Conservation (phyloP, 2,888 invertebrate species). For the Eledona agricola region DNA sequence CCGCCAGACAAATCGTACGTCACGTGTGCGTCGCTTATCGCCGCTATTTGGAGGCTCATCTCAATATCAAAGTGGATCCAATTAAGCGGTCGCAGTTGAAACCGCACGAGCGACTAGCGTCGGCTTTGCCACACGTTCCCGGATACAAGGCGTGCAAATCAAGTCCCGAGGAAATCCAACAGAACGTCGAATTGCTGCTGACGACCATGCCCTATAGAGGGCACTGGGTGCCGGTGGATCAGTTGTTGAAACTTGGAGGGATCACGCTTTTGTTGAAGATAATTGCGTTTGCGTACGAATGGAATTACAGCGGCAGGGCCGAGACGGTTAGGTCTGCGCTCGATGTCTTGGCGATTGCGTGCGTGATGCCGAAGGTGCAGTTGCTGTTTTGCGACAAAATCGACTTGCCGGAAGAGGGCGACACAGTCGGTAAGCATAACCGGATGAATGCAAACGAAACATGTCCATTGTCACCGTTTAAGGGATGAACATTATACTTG, state of each 20-base stretch:
- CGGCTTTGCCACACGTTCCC: constrained; percentile 58
- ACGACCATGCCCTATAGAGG: constrained; percentile 78
- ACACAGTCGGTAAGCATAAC: constrained; percentile 69
- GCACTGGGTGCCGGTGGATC: constrained; percentile 90
- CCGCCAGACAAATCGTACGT: constrained; percentile 87
- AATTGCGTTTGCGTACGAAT: constrained; percentile 88
- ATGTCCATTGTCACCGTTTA: constrained; percentile 24
- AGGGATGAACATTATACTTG: constrained; percentile 80
- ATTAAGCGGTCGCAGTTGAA: constrained; percentile 68
- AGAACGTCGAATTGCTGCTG: constrained; percentile 84
- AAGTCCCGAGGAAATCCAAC: constrained; percentile 83
- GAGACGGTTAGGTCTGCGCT: constrained; percentile 84
- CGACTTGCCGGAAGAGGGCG: constrained; percentile 79
- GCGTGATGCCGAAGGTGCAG: constrained; percentile 85
- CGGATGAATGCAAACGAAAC: too few relatives aligned
- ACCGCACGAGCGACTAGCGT: constrained; percentile 56
- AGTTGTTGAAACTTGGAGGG: constrained; percentile 84
- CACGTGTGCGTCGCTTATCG: constrained; percentile 91
- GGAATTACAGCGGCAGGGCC: constrained; percentile 88
- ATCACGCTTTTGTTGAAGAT: constrained; percentile 83
- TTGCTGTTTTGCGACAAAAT: constrained; percentile 77
- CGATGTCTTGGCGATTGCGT: constrained; percentile 90
- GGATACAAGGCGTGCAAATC: constrained; percentile 70
- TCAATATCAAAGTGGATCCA: constrained; percentile 80
- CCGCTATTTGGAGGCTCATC: constrained; percentile 91